Conservation (phyloP, 1,140 invertebrate species). For the Apolygus lucorum region DNA sequence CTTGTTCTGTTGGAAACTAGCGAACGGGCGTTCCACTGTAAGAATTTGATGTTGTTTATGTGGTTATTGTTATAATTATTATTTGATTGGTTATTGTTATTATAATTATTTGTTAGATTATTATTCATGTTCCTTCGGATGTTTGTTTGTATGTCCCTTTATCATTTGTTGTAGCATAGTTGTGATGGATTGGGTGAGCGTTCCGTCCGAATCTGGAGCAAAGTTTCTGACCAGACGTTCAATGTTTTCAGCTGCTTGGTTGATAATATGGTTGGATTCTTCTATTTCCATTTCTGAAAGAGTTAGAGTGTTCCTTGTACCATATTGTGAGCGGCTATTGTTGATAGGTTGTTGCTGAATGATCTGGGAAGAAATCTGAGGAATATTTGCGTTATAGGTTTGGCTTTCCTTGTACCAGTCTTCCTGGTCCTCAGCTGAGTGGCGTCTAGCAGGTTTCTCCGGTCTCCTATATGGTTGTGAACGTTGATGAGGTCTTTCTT, state of each 20-base stretch:
- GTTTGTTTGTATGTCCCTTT: not conserved
- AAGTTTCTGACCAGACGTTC: not conserved
- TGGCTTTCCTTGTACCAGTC: too few relatives aligned
- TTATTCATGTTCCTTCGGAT: too few relatives aligned
- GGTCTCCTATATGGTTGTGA: too few relatives aligned
- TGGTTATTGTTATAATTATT: not conserved
- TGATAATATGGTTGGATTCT: not conserved
- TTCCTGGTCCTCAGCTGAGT: too few relatives aligned
- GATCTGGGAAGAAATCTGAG: too few relatives aligned
- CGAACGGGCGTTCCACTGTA: conserved; percentile 20
- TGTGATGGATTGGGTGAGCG: not conserved
- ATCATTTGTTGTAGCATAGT: not conserved
- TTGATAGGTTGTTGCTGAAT: too few relatives aligned
- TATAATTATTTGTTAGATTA: not conserved
- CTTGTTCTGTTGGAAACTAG: conserved; percentile 1
- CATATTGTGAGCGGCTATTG: too few relatives aligned
- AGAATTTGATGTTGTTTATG: not conserved
- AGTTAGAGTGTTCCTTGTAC: not conserved
- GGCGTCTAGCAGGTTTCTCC: too few relatives aligned
- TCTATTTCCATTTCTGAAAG: not conserved
- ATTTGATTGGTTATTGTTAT: not conserved
- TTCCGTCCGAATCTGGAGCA: not conserved
- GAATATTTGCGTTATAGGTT: too few relatives aligned
- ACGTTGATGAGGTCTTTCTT: too few relatives aligned
- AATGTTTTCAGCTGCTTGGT: not conserved